phyloP scores from a whole-genome alignment of 1,140 invertebrate species.

The Ceratosolen fusciceps region DNA sequence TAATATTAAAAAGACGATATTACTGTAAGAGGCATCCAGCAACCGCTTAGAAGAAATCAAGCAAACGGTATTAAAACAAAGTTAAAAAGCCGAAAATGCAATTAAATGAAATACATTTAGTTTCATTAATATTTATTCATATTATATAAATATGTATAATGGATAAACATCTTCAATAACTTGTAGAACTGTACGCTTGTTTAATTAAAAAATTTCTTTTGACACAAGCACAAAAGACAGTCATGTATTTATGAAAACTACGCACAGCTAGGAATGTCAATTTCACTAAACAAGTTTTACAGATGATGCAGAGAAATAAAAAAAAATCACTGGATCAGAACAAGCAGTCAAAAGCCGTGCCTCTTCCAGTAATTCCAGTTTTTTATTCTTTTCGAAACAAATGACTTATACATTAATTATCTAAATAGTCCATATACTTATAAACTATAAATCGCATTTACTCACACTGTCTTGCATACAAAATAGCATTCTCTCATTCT shows the following conservation, averaged over 20 bases:
- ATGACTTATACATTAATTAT: conserved; percentile 43
- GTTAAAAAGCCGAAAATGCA: conserved; percentile 4
- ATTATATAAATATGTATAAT: conserved; percentile 32
- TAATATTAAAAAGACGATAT: conserved; percentile 48
- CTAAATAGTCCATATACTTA: conserved; percentile 43
- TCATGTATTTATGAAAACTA: not conserved
- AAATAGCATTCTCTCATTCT: conserved; percentile 26
- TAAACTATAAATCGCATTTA: conserved; percentile 40
- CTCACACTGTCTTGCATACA: conserved; percentile 5
- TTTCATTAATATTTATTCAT: conserved; percentile 39
- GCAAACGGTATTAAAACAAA: not conserved
- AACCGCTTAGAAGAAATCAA: not conserved
- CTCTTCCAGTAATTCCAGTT: conserved; percentile 40
- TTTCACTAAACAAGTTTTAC: conserved; percentile 21
- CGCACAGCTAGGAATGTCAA: conserved; percentile 40
- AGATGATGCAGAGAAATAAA: conserved; percentile 5
- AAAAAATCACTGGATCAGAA: conserved; percentile 41
- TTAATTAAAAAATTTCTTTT: conserved; percentile 13
- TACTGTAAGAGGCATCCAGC: conserved; percentile 52
- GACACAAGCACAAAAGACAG: conserved; percentile 6
- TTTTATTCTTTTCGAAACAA: conserved; percentile 39
- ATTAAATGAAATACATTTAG: conserved; percentile 29
- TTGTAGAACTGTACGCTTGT: conserved; percentile 4
- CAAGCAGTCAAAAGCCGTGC: conserved; percentile 31
- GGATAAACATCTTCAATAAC: conserved; percentile 12